Conservation (phyloP, 2,113 vertebrate genomes). For the Camelus bactrianus region DNA sequence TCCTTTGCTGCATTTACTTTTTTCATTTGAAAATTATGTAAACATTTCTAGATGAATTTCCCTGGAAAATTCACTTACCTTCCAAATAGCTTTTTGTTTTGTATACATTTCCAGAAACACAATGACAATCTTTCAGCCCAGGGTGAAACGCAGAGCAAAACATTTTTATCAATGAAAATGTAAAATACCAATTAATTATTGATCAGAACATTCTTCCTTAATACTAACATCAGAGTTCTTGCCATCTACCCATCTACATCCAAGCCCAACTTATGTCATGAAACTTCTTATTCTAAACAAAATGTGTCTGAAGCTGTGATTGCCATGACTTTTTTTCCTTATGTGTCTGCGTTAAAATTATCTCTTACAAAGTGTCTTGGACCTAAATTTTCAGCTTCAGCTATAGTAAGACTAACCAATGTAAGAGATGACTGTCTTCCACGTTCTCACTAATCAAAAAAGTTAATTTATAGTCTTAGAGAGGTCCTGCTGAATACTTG, state of each 20-base stretch:
- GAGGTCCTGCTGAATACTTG: not conserved
- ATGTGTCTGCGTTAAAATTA: not conserved
- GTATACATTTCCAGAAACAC: not conserved
- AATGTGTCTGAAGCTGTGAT: not conserved
- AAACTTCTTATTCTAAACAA: slow-evolving; percentile 8
- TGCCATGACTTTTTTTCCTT: not conserved
- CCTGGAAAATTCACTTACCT: not conserved
- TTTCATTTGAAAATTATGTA: slow-evolving; percentile 33
- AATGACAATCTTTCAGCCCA: not conserved
- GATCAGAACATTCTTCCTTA: not conserved
- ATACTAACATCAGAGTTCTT: not conserved
- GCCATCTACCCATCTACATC: not conserved
- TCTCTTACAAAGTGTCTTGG: not conserved
- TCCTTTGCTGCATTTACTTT: not conserved
- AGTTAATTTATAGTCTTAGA: not conserved
- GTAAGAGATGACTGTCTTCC: not conserved
- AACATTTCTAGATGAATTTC: not conserved
- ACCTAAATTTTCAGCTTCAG: not conserved
- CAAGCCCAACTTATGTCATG: not conserved
- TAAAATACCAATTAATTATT: not conserved
- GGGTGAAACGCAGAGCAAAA: not conserved
- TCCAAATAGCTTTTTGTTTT: not conserved
- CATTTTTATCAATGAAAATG: not conserved
- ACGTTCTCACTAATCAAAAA: not conserved
- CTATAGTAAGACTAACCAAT: not conserved